Percentiles rank a stretch among this genome's conserved stretches.
phyloP scores from a whole-genome alignment of 2,888 invertebrate species.

The Pyrrhosoma nymphula region DNA sequence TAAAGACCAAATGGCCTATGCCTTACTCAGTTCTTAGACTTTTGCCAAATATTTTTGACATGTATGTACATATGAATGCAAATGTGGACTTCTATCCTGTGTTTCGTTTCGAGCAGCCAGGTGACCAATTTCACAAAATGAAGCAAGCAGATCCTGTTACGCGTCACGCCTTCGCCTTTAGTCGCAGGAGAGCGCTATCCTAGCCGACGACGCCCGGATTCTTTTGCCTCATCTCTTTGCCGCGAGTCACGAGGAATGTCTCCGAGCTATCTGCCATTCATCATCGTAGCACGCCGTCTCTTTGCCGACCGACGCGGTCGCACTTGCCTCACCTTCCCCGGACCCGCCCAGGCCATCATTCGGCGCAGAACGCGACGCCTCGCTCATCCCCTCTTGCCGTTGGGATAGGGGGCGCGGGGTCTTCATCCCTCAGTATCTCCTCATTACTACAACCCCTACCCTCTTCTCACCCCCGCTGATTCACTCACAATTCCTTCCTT shows the following conservation, averaged over 20 bases:
- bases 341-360: background rate
- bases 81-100: too few species aligned
- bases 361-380: background rate
- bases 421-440: background rate
- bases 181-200: background rate
- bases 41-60: too few species aligned
- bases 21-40: too few species aligned
- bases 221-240: background rate
- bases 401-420: background rate
- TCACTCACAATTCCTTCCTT: constrained; percentile 12
- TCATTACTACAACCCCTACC: background rate
- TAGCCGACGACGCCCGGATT: too few species aligned
- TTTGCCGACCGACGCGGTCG: background rate
- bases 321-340: background rate
- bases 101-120: too few species aligned
- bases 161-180: background rate
- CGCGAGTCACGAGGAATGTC: background rate
- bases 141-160: background rate
- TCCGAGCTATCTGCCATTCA: background rate
- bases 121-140: background rate
- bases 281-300: background rate
- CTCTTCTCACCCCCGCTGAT: background rate
- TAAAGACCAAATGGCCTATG: too few species aligned
- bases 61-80: too few species aligned
- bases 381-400: background rate